Evolutionary conservation across 2,888 invertebrate species (phyloP).

Genomic region (Tethea ocularis): DNA sequence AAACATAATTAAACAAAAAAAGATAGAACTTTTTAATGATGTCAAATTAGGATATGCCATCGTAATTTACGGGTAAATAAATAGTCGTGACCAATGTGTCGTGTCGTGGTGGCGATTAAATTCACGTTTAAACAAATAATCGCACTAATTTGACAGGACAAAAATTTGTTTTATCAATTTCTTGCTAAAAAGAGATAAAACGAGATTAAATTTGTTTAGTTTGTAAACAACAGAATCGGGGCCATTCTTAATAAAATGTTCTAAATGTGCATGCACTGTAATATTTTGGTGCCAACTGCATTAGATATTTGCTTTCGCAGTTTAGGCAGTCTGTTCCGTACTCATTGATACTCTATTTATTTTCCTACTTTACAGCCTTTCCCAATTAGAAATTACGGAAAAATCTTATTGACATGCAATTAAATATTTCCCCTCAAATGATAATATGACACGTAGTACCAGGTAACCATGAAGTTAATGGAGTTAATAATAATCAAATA

Average conservation of each 20-base stretch:
- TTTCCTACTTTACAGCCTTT: not conserved
- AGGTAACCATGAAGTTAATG: slow-evolving; percentile 45
- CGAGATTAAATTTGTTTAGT: too few species aligned
- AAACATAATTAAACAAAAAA: too few species aligned
- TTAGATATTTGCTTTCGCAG: not conserved
- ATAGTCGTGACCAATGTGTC: too few species aligned
- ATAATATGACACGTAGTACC: slow-evolving; percentile 25
- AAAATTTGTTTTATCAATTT: too few species aligned
- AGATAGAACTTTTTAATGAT: too few species aligned
- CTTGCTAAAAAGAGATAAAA: too few species aligned
- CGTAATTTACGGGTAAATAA: too few species aligned
- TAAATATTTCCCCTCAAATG: not conserved
- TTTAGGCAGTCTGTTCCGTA: not conserved
- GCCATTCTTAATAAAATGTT: not conserved
- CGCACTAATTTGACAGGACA: too few species aligned
- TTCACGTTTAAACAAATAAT: too few species aligned
- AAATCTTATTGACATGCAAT: not conserved
- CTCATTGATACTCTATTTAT: not conserved
- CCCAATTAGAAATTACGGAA: not conserved
- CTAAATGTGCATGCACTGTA: not conserved
- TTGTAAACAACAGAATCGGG: too few species aligned
- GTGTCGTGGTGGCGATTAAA: too few species aligned
- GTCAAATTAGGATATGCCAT: too few species aligned
- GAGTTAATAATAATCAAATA: slow-evolving; percentile 23
- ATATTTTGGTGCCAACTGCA: not conserved